Base-by-base conservation (phyloP, 1,140 invertebrate genomes). In the Platyscapa corneri region DNA sequence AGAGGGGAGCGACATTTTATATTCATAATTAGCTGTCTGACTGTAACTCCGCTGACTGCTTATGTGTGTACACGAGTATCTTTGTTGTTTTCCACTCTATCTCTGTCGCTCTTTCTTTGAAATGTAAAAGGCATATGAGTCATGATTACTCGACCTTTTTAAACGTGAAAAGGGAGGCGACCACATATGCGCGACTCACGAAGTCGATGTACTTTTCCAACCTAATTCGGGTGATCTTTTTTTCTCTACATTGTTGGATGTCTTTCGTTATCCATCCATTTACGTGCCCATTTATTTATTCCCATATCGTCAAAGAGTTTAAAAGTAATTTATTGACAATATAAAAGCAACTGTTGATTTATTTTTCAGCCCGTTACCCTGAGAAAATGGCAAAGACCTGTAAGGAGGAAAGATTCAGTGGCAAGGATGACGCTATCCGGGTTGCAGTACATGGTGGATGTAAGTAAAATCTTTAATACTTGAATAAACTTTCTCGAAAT, bases 361-460 rank as follows among this genome's bases (percentile, higher is more conserved):
- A 23, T 90, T 82, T 87, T 90, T 34, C 86, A 93, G 89, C 90
- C 92, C 53, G 89, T 93, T 65, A 92, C 92, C 72, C 88, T 93
- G 84, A 90, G 92, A 83, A 93, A 93, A 87, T 91, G 92, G 91
- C 91, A 93, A 74, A 90, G 91, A 90, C 92, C 93, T 27, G 91
- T 93, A 3, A 88, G 94, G 65, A 94, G 95, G 88, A 96, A 96
- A 93, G 95, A 96, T 90, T 96, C 95, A 72, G 95, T 96, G 20
- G 95, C 95, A 49, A 93, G 95, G 86, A 95, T 96, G 93, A 96
- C 95, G 27, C 93, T 96, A 76, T 95, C 94, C 37, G 95, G 95
- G 82, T 92, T 96, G 67, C 95, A 95, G 88, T 95, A 95, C 92
- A 95, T 96, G 90, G 95, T 96, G 88, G 95, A 95, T 91, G 96